Base-by-base conservation (phyloP, 2,888 invertebrate species). In the Leucoptera coffeella region DNA sequence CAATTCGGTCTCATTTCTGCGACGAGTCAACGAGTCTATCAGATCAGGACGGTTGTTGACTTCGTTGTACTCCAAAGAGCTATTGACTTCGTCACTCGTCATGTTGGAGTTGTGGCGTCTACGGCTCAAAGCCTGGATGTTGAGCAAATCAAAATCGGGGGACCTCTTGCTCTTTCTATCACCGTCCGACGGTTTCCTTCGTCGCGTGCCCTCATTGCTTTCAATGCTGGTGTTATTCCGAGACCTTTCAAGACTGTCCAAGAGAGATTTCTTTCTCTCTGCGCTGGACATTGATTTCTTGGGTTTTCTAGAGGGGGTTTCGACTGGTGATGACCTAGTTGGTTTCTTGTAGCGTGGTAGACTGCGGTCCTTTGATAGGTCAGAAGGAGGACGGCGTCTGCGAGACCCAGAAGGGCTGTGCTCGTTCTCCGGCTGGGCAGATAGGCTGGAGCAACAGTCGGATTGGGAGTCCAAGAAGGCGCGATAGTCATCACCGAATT, bases 401-500 rank as follows among this genome's bases (percentile, higher is more conserved):
- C n/a, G n/a, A n/a, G n/a, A n/a, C 32, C 54, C 54, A 33, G 50
- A 49, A 6, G 65, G 65, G 38, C 62, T 60, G n/a, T n/a, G n/a
- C 29, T 57, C 64, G 39, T 49, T 45, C 31, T 67, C 71, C 12
- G 64, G 69, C 42, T 77, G 77, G 26, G 84, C 84, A 26, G 86
- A 85, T 35, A 83, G 69, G 32, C 82, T 82, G 35, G 86, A 86
- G 61, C 89, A 87, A 50, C 82, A 84, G 60, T 91, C 91, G 1
- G 90, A 91, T 47, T 90, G 90, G 34, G 90, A 90, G 64, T 90
- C 91, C 26, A 92, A 74, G 60, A 82, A 90, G 42, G 85, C 85
- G 48, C 90, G 77, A 60, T 92, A 92, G 59, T 92, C 91, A 53
- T 92, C 91, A 15, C 90, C 90, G 48, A 90, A 90, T 47, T 91